These are phyloP conservation scores for Idaea biselata DNA, from an alignment of 2,888 invertebrate species.

Conservation along the genomic window DNA sequence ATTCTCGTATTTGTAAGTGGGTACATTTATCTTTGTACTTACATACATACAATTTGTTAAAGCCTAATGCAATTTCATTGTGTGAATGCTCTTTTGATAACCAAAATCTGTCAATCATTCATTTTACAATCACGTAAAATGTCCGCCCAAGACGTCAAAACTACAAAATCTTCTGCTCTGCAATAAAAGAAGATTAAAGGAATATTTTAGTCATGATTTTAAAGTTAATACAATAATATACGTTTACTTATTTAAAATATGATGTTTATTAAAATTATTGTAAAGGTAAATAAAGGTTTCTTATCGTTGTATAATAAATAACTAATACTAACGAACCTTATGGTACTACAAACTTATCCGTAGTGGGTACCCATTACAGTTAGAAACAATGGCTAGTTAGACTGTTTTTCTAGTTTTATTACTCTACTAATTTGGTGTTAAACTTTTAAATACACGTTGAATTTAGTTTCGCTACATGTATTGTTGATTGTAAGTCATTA, in stretches of 20 bases:
- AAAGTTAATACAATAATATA: neutral
- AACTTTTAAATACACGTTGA: neutral
- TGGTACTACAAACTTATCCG: neutral
- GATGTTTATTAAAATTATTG: too few species aligned
- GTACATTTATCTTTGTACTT: neutral
- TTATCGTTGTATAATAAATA: neutral
- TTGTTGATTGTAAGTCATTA: neutral
- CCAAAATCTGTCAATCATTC: slow-evolving; percentile 61
- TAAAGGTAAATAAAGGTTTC: neutral
- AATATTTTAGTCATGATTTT: slow-evolving; percentile 1
- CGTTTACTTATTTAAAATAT: too few species aligned
- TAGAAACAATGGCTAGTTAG: neutral
- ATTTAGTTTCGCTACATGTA: neutral
- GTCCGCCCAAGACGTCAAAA: slow-evolving; percentile 59
- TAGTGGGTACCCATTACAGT: neutral
- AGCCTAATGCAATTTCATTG: slow-evolving; percentile 38
- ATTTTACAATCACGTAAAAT: slow-evolving; percentile 48
- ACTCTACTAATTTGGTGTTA: neutral
- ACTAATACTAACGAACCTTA: neutral
- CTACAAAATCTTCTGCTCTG: slow-evolving; percentile 6
- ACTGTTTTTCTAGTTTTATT: neutral
- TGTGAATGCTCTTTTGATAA: slow-evolving; percentile 38
- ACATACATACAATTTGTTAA: neutral
- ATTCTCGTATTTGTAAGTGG: neutral
- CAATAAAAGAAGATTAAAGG: slow-evolving; percentile 15